Evolutionary conservation across 2,113 vertebrate species (phyloP), one percentile per base, ranked within the genome.

Genomic region (Desmodus rotundus): DNA sequence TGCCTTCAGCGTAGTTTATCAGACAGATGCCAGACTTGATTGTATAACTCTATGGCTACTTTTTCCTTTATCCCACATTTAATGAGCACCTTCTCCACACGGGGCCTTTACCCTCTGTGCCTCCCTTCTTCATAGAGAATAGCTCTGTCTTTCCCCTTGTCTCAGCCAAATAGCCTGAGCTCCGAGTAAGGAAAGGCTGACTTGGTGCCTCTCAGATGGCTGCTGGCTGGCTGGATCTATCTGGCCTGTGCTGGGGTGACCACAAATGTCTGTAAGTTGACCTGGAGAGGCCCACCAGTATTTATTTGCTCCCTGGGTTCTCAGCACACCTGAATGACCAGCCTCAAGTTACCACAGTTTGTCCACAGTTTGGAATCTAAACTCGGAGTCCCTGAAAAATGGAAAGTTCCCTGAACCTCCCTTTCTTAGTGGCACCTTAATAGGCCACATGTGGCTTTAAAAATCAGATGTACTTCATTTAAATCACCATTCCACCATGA

Each of bases 51-150:
- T 58, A 8, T 38, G 22, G 77, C 87, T 36, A 0, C 2, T 28
- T 45, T 28, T 28, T 19, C 28, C 68, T 65, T 80, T 56, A 26
- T 58, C n/a, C 67, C 9, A 65, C 19, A 8, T 43, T 92, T 52
- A 54, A n/a, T 1, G 58, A 68, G 24, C 24, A n/a, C 24, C 36
- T 45, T 41, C 4, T 38, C 6, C 16, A 19, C 1, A 0, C 24
- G 3, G 9, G 43, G 20, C 36, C 50, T 26, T 81, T 4, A 4
- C 41, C 47, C 3, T 41, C 61, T 47, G 16, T 63, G 14, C 52
- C 52, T 86, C 3, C 7, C 8, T 5, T 38, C 14, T 80, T 43
- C 28, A 9, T 31, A 54, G 61, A 92, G 54, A 20, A n/a, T 43
- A 61, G 3, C 12, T 65, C 24, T 54, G 26, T 67, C 58, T 77